Evolutionary conservation across 2,888 invertebrate genomes (phyloP), one percentile per base, ranked within the genome.

Genomic region (Agonopterix subpropinquella): DNA sequence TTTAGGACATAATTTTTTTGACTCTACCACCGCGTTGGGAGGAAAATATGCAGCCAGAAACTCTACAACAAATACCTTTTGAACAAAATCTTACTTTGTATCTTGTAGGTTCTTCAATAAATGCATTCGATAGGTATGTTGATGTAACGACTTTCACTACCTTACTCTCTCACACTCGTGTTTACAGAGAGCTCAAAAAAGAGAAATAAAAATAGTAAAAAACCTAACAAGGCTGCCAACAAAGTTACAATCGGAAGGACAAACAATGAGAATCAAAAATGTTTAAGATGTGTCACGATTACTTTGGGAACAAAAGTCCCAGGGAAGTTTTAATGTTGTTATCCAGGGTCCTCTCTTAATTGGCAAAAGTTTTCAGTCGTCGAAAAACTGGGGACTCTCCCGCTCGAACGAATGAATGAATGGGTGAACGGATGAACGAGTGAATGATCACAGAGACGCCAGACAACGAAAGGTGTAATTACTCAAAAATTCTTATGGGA

Each of bases 401-500:
- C 18, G 35, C 11, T 39, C 48, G 51, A 39, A 57, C 47, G 70
- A 68, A 67, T 53, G 62, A 53, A 50, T 58, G 58, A 67, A 64
- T 63, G 68, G 63, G 60, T 66, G 76, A 73, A 71, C 67, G 77
- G 63, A 61, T 70, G 72, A 72, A 67, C 68, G 73, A 70, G 60
- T 74, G 71, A 77, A 64, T 63, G 76, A 73, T 76, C 73, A 76
- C 66, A 76, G 67, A 55, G 62, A 61, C 57, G 60, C 55, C 54
- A 56, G 59, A 53, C 58, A 55, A 28, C 59, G 65, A 59, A 65
- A 69, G 64, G 66, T 68, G 70, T 77, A 75, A 76, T 78, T 77
- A 76, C 72, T 73, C 69, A 72, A 73, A 73, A 70, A 71, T 68
- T 67, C 70, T 66, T 65, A 60, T 53, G 65, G 68, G 66, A 62